Evolutionary conservation across 1,140 invertebrate genomes (phyloP).

Genomic region (Papilio polytes): DNA sequence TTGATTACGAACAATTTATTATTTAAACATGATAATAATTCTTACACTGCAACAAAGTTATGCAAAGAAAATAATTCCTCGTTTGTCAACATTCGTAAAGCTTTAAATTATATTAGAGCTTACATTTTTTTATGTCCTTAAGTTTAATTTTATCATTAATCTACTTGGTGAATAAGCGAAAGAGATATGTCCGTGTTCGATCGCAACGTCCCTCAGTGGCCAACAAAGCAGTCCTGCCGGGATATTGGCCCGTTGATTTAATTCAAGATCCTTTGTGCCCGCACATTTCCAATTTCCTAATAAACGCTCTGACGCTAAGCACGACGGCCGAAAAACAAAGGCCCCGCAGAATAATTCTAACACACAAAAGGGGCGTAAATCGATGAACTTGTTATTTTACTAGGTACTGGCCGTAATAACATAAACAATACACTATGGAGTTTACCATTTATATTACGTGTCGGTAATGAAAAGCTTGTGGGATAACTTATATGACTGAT

Average conservation of each 20-base stretch:
- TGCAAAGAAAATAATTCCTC: too few relatives aligned
- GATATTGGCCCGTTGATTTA: conserved; percentile 67
- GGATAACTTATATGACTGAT: background rate
- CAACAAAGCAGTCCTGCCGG: conserved; percentile 51
- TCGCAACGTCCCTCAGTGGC: conserved; percentile 37
- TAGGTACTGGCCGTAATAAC: conserved; percentile 46
- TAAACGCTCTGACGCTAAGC: conserved; percentile 55
- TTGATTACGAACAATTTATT: too few relatives aligned
- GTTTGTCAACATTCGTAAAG: background rate
- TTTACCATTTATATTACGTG: conserved; percentile 35
- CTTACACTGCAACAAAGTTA: too few relatives aligned
- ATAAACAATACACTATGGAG: conserved; percentile 47
- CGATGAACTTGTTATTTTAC: conserved; percentile 46
- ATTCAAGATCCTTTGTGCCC: conserved; percentile 65
- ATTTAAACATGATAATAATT: too few relatives aligned
- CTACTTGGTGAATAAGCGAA: background rate
- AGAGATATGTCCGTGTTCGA: conserved; percentile 14
- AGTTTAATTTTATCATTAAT: background rate
- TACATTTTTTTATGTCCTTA: background rate
- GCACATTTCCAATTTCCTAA: conserved; percentile 67
- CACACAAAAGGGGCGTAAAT: conserved; percentile 53
- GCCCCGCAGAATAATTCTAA: conserved; percentile 42
- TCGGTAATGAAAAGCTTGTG: background rate
- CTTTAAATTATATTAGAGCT: background rate
- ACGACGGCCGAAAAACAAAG: conserved; percentile 57